Conservation (phyloP, 2,797 vertebrate genomes). For the Cephalopachus bancanus region DNA sequence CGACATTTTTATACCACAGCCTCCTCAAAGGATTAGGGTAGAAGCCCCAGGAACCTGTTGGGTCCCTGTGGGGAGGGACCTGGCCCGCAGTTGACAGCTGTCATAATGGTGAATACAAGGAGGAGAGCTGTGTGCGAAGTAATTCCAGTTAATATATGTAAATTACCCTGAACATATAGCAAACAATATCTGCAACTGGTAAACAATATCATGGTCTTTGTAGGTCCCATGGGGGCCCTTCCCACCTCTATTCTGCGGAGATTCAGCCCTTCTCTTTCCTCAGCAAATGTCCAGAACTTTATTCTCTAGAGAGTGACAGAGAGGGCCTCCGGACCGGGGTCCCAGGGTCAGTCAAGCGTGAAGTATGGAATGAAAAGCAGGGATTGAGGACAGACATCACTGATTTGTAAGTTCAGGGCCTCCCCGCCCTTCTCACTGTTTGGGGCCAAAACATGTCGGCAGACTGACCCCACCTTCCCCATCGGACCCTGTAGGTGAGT, state of each 20-base stretch:
- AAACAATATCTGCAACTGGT: neutral
- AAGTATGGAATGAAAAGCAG: neutral
- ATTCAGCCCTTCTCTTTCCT: neutral
- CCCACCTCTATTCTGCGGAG: neutral
- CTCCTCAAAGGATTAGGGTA: neutral
- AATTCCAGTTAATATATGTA: neutral
- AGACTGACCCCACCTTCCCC: neutral
- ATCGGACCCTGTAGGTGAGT: neutral
- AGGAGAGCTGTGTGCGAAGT: neutral
- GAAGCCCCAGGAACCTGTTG: neutral
- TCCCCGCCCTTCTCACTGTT: neutral
- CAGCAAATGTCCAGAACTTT: neutral
- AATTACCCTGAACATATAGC: neutral
- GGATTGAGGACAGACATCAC: neutral
- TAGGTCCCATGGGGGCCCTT: neutral
- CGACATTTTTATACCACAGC: neutral
- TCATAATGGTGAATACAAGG: no score
- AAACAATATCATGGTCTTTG: neutral
- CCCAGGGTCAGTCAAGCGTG: neutral
- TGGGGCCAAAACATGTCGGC: neutral
- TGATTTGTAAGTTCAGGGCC: neutral
- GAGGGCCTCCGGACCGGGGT: neutral
- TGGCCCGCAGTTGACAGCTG: neutral
- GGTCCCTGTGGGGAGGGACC: no score
- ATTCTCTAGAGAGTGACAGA: neutral